Conservation (phyloP, 2,797 vertebrate genomes). For the Tapirus indicus region DNA sequence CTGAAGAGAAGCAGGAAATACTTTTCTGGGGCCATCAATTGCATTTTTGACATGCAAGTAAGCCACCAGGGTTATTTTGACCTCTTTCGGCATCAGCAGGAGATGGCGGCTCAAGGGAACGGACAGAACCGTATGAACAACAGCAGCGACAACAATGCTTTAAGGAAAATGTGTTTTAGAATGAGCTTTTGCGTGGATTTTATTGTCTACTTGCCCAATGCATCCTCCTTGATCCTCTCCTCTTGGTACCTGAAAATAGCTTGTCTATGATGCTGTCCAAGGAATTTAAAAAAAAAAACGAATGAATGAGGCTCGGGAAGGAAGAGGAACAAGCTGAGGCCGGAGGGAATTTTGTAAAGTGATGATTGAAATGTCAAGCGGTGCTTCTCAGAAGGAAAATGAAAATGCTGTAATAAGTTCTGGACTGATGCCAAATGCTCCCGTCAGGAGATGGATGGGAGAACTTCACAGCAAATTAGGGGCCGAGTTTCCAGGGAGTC, state of each 20-base stretch:
- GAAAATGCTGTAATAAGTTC: neutral
- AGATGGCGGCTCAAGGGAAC: conserved; percentile 57
- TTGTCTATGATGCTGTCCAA: neutral
- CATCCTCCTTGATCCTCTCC: neutral
- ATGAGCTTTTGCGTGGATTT: conserved; percentile 72
- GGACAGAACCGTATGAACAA: conserved; percentile 69
- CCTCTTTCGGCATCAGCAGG: conserved; percentile 68
- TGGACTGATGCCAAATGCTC: neutral
- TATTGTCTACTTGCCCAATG: conserved; percentile 64
- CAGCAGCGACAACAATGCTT: conserved; percentile 67
- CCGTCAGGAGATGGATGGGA: neutral
- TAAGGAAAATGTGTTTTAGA: conserved; percentile 75
- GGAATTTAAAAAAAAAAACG: neutral
- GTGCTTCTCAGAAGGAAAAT: conserved; percentile 55
- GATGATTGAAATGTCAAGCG: conserved; percentile 25
- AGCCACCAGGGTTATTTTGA: conserved; percentile 70
- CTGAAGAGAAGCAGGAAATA: conserved; percentile 59
- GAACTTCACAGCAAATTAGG: neutral
- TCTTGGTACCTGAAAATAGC: conserved; percentile 15
- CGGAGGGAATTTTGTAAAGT: neutral
- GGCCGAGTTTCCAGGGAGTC: neutral
- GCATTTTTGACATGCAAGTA: conserved; percentile 1
- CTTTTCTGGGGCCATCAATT: conserved; percentile 44
- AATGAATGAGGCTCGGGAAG: neutral
- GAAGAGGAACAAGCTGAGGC: neutral